Evolutionary conservation across 2,888 invertebrate genomes (phyloP), one percentile per base, ranked within the genome.

Genomic region (Melolontha melolontha): DNA sequence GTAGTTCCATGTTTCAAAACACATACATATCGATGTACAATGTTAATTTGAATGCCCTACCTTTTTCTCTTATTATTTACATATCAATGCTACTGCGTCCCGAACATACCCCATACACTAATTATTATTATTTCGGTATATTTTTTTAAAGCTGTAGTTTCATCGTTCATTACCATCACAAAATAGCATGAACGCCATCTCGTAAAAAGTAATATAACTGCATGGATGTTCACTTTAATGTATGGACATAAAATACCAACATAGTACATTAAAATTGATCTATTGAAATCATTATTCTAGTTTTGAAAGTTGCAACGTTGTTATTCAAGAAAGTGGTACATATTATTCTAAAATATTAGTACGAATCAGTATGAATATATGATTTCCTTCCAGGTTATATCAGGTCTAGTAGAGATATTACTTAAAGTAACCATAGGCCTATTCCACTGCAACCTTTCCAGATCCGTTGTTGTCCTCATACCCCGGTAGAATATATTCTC

Each of bases 21-120:
- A 59, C 59, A 44, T 59, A 47, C 59, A 59, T 59, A 59, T 29
- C 27, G 44, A 59, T 59, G 29, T 44, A 57, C 57, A 44, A 42
- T n/a, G 29, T 59, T 59, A 44, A 59, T 59, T 29, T 59, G 29
- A 29, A 44, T 34, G n/a, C 12, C 7, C 29, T 12, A 12, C 22
- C 22, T 4, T 57, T 57, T 42, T 27, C 12, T 10, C 44, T 44
- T 29, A 16, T 27, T 29, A 17, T 2, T 55, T 44, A 27, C 6
- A 12, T 29, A 29, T 12, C 27, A 1, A 10, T 16, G 29, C 14
- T 57, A 39, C 22, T 44, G 29, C 59, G 44, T n/a, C 41, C 40
- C 12, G 39, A 55, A 40, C 16, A 27, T 44, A 12, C 4, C 11
- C 14, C 11, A 44, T 10, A 44, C 59, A 29, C 44, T 59, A 44